phyloP scores from a whole-genome alignment of 2,113 vertebrate genomes.

The Ginglymostoma cirratum region DNA sequence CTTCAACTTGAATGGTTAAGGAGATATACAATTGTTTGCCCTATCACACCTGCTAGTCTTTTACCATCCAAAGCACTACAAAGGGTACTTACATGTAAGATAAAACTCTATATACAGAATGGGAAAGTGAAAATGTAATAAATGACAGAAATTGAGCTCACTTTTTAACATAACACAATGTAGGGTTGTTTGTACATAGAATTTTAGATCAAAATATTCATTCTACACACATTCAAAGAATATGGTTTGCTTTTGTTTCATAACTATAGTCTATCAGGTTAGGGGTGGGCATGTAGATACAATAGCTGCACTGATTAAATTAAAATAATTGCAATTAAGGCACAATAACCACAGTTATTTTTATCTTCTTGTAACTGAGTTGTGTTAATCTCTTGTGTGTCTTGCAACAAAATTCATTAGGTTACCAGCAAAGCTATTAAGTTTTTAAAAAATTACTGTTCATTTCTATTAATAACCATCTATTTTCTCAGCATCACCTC shows the following conservation, averaged over 20 bases:
- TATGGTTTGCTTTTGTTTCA: not conserved
- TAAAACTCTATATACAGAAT: no score
- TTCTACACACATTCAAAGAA: not conserved
- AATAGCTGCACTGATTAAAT: not conserved
- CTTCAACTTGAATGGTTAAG: no score
- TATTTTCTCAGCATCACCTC: not conserved
- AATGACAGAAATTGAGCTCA: not conserved
- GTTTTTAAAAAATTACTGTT: not conserved
- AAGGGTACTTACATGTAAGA: no score
- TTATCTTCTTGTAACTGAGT: not conserved
- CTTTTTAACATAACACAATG: not conserved
- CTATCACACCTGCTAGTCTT: not conserved
- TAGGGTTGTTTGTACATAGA: not conserved
- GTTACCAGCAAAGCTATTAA: not conserved
- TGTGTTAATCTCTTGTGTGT: not conserved
- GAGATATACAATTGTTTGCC: no score
- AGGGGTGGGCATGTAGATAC: not conserved
- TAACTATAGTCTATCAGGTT: not conserved
- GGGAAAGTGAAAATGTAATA: not conserved
- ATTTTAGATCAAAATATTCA: conserved; percentile 2
- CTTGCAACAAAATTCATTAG: not conserved
- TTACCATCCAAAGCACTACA: not conserved
- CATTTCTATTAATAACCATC: not conserved
- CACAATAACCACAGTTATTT: not conserved
- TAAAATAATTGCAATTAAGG: not conserved